These are phyloP conservation scores for Apogon hyalosoma DNA, from an alignment of 2,797 vertebrate genomes.

Conservation along the genomic window DNA sequence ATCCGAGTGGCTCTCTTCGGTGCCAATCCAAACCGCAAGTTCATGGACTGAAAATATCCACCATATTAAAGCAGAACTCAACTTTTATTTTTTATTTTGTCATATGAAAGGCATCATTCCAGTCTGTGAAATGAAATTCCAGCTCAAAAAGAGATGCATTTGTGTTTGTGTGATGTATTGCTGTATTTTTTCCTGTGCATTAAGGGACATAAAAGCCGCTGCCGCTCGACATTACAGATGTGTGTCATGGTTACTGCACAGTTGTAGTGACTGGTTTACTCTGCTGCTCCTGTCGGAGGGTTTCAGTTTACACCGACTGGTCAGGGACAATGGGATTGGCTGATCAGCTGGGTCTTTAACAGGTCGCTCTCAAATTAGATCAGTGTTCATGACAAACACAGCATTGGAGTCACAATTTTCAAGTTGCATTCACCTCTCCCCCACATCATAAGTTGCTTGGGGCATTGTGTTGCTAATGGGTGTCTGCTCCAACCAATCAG, in stretches of 20 bases:
- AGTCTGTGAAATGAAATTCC: conserved; percentile 65
- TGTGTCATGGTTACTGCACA: conserved; percentile 36
- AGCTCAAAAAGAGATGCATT: conserved; percentile 60
- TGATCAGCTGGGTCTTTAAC: conserved; percentile 52
- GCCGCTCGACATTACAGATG: conserved; percentile 41
- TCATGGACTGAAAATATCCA: conserved; percentile 88
- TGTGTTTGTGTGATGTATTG: conserved; percentile 75
- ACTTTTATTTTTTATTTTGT: conserved; percentile 69
- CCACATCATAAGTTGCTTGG: conserved; percentile 44
- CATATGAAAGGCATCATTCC: conserved; percentile 69
- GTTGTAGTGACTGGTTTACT: conserved; percentile 52
- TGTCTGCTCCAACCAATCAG: conserved; percentile 65
- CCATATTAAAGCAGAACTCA: conserved; percentile 24
- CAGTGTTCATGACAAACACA: conserved; percentile 44
- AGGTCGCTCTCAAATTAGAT: conserved; percentile 60
- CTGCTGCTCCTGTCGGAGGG: conserved; percentile 35
- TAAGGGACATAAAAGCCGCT: conserved; percentile 44
- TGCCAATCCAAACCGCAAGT: conserved; percentile 94
- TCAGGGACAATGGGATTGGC: conserved; percentile 23
- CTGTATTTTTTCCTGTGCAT: conserved; percentile 70
- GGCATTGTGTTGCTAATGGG: conserved; percentile 59
- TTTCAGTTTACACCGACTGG: conserved; percentile 61
- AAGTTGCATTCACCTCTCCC: conserved; percentile 31
- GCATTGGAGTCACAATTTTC: conserved; percentile 29
- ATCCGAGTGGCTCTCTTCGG: conserved; percentile 94